Evolutionary conservation across 2,797 vertebrate genomes (phyloP), one percentile per base, ranked within the genome.

Genomic region (Pyrocephalus nanus): DNA sequence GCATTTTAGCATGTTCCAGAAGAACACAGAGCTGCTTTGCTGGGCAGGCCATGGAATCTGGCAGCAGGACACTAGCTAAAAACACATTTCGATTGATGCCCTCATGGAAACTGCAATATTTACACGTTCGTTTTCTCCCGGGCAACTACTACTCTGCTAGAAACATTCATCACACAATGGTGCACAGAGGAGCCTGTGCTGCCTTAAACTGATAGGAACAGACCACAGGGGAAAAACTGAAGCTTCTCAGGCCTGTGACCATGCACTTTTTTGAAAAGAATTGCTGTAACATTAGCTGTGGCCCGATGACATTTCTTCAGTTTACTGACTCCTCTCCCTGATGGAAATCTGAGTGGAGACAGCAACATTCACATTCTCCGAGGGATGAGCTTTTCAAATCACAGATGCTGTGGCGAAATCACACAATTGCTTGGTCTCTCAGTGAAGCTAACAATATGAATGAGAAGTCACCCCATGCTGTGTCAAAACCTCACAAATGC

Each of bases 331-430:
- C 96, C 86, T 88, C 69, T 94, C 62, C 86, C 40, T 13, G 74
- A 82, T 95, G 82, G 92, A 90, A 77, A 38, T 88, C 23, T 61
- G 93, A 95, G 92, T 55, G 79, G 21, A 86, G 38, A 73, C 62
- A 47, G 70, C 74, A 88, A 92, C 58, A 47, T 64, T 80, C 73
- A 83, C 34, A 16, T 74, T 95, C 85, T 83, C 89, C 80, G 42
- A 86, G 48, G 77, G 54, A 93, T 17, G 20, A 93, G 77, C 53
- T 96, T 97, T 95, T 86, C 93, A 95, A 96, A 96, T 89, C 94
- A 96, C 70, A 90, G 73, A 86, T 84, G 71, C 61, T 74, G 54
- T 3, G 6, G 43, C 54, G 40, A 88, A 96, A 90, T 90, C 71
- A 76, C 42, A 67, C 53, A 78, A 79, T 45, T 77, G 29, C 74